phyloP scores from a whole-genome alignment of 2,113 vertebrate genomes.

The Gymnocephalus cernua region DNA sequence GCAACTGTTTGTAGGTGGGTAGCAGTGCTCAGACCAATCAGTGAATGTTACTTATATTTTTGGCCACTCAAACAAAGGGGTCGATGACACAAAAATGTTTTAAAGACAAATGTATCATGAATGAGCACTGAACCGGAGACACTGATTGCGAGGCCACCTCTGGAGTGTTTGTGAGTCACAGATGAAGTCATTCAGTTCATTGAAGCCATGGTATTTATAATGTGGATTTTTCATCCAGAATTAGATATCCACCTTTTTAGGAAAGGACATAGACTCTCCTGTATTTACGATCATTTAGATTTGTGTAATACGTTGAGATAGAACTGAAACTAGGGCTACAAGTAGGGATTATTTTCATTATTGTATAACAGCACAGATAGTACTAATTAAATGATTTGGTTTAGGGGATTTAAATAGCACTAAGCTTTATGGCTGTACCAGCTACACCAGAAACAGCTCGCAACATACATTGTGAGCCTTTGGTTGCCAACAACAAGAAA shows the following conservation, averaged over 20 bases:
- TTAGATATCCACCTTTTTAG: neutral
- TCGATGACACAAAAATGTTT: neutral
- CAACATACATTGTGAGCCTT: neutral
- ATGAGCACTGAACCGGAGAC: neutral
- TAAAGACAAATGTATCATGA: neutral
- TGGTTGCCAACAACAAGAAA: neutral
- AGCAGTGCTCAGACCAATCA: conserved; percentile 8
- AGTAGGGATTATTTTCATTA: neutral
- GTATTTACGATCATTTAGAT: neutral
- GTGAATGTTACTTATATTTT: neutral
- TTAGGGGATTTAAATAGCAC: neutral
- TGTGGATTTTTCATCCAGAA: neutral
- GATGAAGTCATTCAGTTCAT: neutral
- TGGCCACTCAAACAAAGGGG: neutral
- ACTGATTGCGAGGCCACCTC: neutral
- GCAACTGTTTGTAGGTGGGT: neutral
- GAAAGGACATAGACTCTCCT: neutral
- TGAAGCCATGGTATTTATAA: neutral
- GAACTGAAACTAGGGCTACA: neutral
- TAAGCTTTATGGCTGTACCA: neutral
- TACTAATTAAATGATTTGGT: neutral
- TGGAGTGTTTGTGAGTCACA: neutral
- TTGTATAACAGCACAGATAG: neutral
- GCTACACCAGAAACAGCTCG: neutral
- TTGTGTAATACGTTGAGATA: neutral